Conservation (phyloP, 2,113 vertebrate genomes). For the Pelmatolapia mariae region DNA sequence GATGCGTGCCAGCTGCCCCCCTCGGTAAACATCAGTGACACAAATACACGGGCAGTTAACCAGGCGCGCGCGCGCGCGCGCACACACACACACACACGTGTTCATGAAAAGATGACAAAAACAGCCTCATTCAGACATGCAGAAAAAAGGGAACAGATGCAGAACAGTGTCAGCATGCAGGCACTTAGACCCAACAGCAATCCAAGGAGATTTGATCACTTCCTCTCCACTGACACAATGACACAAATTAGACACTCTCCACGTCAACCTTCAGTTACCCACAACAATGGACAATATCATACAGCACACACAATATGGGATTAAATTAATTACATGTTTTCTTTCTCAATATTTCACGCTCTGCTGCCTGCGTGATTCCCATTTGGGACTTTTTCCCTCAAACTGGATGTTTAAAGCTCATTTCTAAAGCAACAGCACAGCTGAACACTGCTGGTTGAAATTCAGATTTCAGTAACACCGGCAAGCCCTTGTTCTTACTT, state of each 20-base stretch:
- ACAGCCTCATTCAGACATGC: background rate
- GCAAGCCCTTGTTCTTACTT: background rate
- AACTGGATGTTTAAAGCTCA: background rate
- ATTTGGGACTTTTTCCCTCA: constrained; percentile 3
- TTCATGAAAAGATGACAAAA: background rate
- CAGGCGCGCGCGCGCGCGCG: background rate
- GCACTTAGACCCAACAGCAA: background rate
- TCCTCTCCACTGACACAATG: background rate
- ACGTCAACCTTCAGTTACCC: background rate
- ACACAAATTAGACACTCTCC: background rate
- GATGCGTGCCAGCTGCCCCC: constrained; percentile 24
- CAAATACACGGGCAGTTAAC: background rate
- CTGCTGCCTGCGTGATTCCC: constrained; percentile 40
- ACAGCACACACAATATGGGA: constrained; percentile 3
- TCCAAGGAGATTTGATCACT: background rate
- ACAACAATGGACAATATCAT: constrained; percentile 5
- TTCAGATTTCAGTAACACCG: constrained; percentile 21
- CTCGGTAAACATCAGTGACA: constrained; percentile 30
- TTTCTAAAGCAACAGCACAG: constrained; percentile 1
- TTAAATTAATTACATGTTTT: constrained; percentile 44
- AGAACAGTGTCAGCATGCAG: background rate
- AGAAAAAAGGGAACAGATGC: background rate
- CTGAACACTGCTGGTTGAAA: constrained; percentile 24
- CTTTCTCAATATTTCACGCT: constrained; percentile 58
- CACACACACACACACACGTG: background rate